Evolutionary conservation across 2,888 invertebrate genomes (phyloP), one percentile per base, ranked within the genome.

Genomic region (Chrysolina americana): DNA sequence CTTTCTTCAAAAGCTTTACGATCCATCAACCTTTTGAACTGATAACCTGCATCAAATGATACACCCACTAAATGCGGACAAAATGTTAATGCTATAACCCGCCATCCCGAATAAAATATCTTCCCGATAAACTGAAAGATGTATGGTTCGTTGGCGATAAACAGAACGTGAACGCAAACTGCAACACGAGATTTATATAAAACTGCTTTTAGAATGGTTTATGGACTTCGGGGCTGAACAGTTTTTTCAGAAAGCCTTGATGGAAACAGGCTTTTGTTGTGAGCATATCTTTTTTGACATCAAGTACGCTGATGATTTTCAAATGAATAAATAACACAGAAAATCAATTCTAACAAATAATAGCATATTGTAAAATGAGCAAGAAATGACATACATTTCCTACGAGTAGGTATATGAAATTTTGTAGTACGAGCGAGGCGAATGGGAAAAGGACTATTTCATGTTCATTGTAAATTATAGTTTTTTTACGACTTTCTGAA

Each of bases 91-190:
- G 53, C 21, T 21, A 11, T 13, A 13, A 4, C 53, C 53, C 53
- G 53, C 21, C 23, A 21, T 19, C 53, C 21, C 21, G 23, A 11
- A 53, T 53, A 21, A 53, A 53, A 53, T 53, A 53, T 53, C 21
- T 13, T 53, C 23, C 48, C 53, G 53, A 53, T 53, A 53, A 53
- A 53, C 53, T 21, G 21, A 53, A 19, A 53, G 53, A 53, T 53
- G 53, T 19, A 53, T 23, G 53, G 21, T 53, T 19, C 53, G 19
- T 19, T 53, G 21, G 23, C 53, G 53, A 53, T 53, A 53, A 53
- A 53, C 53, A 21, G 53, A 21, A 53, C 53, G 53, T 53, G 21
- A 21, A 21, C 53, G 21, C 19, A 13, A 53, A 53, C 53, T 53
- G 21, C 53, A 21, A 21, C 53, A 21, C 2, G 11, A 53, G 53